Conservation (phyloP, 23 tunicate species). For the Trididemnum clinides region DNA sequence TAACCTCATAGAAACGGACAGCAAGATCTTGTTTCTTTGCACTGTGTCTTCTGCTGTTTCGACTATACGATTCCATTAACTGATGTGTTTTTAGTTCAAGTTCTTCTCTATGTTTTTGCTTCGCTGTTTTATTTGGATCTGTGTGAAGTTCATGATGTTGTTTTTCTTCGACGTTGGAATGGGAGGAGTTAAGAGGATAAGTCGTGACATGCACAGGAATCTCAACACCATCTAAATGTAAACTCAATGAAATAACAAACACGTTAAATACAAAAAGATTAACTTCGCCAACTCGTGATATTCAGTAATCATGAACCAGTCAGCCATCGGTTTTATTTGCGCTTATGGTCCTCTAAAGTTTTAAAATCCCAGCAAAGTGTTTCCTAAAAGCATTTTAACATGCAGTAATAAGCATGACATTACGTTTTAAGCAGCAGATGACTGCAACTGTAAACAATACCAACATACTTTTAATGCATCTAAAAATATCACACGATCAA, state of each 20-base stretch:
- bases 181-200: neutral
- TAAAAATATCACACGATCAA: too few species aligned
- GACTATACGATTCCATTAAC: slow-evolving; percentile 6
- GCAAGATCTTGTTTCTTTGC: neutral
- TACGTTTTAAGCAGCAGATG: too few species aligned
- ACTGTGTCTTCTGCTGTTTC: slow-evolving; percentile 2
- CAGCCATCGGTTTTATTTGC: too few species aligned
- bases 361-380: too few species aligned
- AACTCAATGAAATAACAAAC: neutral
- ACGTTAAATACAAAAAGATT: too few species aligned
- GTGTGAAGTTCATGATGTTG: neutral
- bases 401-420: too few species aligned
- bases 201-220: neutral
- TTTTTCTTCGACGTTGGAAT: neutral
- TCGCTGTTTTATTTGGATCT: neutral
- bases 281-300: too few species aligned
- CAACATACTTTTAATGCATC: too few species aligned
- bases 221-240: neutral
- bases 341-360: too few species aligned
- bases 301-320: too few species aligned
- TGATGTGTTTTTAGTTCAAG: slow-evolving; percentile 24
- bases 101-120: slow-evolving; percentile 34
- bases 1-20: slow-evolving; percentile 39
- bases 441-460: too few species aligned
- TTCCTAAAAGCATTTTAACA: too few species aligned